A percentile compares a stretch with the other conserved stretches of the same genome.
Conservation (phyloP, 2,888 invertebrate genomes). For the Lochmaea capreae region DNA sequence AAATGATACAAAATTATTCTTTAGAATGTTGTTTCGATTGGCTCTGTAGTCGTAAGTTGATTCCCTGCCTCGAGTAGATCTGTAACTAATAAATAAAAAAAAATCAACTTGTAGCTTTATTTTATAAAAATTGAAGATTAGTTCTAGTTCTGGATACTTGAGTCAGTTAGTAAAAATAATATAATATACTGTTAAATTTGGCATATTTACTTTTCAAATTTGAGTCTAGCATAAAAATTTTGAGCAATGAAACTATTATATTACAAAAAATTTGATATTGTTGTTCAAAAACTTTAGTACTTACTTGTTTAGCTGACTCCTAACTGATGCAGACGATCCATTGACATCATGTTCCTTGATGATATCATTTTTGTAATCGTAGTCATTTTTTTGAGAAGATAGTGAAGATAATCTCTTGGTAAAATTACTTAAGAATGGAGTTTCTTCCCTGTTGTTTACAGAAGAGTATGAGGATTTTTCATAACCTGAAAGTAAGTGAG, state of each 20-base stretch:
- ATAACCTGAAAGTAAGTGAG: constrained; percentile 47
- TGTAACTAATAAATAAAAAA: constrained; percentile 46
- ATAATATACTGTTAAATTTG: too few relatives aligned
- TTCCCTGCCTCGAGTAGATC: constrained; percentile 54
- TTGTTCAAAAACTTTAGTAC: neutral
- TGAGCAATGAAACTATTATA: too few relatives aligned
- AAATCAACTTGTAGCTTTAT: neutral
- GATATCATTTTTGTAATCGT: constrained; percentile 58
- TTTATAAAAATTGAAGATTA: constrained; percentile 9
- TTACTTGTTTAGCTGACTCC: constrained; percentile 53
- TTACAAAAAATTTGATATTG: too few relatives aligned
- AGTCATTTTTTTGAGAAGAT: constrained; percentile 53
- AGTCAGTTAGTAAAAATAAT: too few relatives aligned
- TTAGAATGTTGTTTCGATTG: constrained; percentile 67
- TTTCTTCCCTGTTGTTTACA: constrained; percentile 67
- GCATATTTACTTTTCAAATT: too few relatives aligned
- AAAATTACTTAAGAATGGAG: constrained; percentile 79
- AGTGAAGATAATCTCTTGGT: constrained; percentile 71
- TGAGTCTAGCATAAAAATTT: too few relatives aligned
- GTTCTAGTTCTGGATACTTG: too few relatives aligned
- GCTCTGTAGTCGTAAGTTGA: constrained; percentile 57
- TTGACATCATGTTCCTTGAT: constrained; percentile 64
- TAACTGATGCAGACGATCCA: constrained; percentile 52
- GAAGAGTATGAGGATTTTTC: constrained; percentile 51
- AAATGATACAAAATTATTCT: constrained; percentile 74